These are phyloP conservation scores for Gnathonemus echidnorhynchus DNA, from an alignment of 2,113 vertebrate species.

Conservation along the genomic window DNA sequence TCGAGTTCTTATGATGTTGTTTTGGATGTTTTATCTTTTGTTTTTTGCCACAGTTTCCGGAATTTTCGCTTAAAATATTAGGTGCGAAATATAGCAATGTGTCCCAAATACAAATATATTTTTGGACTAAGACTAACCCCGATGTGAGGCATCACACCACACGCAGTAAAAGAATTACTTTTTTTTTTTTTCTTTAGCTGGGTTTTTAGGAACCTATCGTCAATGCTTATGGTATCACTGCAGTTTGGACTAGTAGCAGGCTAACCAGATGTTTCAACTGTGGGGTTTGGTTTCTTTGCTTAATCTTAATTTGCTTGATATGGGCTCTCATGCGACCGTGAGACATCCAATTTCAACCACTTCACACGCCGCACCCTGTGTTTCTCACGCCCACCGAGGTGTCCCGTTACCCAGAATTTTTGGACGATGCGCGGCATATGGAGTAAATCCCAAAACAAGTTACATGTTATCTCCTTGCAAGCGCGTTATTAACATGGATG, in stretches of 20 bases:
- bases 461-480: no score
- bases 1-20: background rate
- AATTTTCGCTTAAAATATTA: background rate
- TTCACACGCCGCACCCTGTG: no score
- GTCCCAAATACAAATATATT: background rate
- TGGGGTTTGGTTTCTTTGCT: background rate
- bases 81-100: background rate
- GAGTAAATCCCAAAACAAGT: no score
- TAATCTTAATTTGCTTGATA: background rate
- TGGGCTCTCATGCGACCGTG: no score
- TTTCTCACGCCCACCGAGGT: no score
- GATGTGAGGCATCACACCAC: background rate
- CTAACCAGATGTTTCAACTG: background rate
- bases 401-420: no score
- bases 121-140: background rate
- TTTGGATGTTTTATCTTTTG: background rate
- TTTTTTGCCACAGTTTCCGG: background rate
- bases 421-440: no score
- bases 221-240: background rate
- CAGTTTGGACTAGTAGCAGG: background rate
- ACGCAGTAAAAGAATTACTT: background rate
- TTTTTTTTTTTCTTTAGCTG: background rate
- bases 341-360: no score
- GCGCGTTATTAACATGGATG: no score
- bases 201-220: no score